Base-by-base conservation (phyloP, 1,140 invertebrate species). In the Myzus persicae region DNA sequence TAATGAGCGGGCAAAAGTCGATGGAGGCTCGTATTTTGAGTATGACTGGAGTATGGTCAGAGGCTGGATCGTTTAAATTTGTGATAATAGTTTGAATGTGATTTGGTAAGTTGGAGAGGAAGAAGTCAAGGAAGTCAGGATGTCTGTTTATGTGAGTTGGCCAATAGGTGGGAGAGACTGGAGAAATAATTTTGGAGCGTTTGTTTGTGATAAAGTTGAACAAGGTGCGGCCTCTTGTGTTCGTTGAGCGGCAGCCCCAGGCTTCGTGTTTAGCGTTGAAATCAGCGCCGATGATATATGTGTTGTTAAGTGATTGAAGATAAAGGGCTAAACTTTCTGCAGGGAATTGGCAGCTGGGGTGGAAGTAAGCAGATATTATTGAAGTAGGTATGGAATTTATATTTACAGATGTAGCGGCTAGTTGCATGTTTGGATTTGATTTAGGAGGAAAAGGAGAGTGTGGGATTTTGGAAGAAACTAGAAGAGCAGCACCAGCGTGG, bases 241-340 rank as follows among this genome's bases (percentile, higher is more conserved):
- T 90, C 40, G 46, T 51, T n/a, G 20, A 46, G n/a, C 84, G 36
- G 26, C 81, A 93, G 0, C 95, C 95, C 95, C 95, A 95, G 48
- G 94, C 91, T 24, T 93, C 94, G 84, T 95, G 94, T 5, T 95
- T 95, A n/a, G 95, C 95, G 93, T 95, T 96, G 84, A 94, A 95
- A 90, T 95, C 95, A 0, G 95, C 95, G 31, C 94, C 95, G 8
- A 94, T 94, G 44, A 95, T 94, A 93, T 95, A 95, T 90, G 94
- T 94, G 20, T 93, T 85, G 46, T 48, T 48, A 48, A 48, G 14
- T 48, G 14, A 18, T 95, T 40, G 88, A 44, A 90, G 31, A 51
- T 51, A n/a, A 38, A 90, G 44, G 36, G 44, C 36, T 90, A 90
- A 9, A 38, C 5, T 38, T 11, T 48, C 24, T 88, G 44, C 31